Conservation (phyloP, 1,140 invertebrate genomes). For the Cydia splendana region DNA sequence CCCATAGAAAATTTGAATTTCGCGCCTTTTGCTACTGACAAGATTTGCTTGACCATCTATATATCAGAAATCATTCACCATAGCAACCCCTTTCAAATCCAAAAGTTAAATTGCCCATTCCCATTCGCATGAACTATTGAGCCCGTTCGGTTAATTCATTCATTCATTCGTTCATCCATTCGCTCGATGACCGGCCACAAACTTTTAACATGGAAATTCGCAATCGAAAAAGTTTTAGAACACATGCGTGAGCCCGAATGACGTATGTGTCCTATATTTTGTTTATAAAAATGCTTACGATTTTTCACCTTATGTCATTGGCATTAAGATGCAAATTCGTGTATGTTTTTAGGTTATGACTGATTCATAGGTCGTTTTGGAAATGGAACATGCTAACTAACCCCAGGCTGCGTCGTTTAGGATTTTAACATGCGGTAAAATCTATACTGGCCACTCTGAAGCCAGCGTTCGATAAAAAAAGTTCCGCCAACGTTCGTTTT, state of each 20-base stretch:
- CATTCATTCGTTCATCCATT: constrained; percentile 29
- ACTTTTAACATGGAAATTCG: constrained; percentile 28
- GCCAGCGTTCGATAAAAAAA: neutral
- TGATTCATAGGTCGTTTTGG: neutral
- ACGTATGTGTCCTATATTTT: neutral
- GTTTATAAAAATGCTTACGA: neutral
- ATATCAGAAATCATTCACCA: neutral
- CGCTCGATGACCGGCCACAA: constrained; percentile 18
- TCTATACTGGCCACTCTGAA: constrained; percentile 16
- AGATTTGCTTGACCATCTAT: too few species aligned
- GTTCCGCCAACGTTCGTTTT: constrained; percentile 4
- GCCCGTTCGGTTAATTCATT: constrained; percentile 14
- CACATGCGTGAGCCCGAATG: neutral
- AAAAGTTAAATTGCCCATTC: constrained; percentile 2
- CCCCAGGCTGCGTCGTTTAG: neutral
- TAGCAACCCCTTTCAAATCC: neutral
- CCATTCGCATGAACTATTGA: constrained; percentile 16
- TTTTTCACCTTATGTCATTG: neutral
- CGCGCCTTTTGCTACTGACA: too few species aligned
- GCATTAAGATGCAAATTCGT: neutral
- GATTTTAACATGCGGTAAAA: constrained; percentile 7
- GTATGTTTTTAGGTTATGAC: neutral
- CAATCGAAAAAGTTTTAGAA: constrained; percentile 23
- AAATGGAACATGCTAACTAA: neutral
- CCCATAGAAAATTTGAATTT: too few species aligned